These are phyloP conservation scores for Heliopora coerulea DNA, from an alignment of 92 coral and sea anemone species.

Conservation along the genomic window DNA sequence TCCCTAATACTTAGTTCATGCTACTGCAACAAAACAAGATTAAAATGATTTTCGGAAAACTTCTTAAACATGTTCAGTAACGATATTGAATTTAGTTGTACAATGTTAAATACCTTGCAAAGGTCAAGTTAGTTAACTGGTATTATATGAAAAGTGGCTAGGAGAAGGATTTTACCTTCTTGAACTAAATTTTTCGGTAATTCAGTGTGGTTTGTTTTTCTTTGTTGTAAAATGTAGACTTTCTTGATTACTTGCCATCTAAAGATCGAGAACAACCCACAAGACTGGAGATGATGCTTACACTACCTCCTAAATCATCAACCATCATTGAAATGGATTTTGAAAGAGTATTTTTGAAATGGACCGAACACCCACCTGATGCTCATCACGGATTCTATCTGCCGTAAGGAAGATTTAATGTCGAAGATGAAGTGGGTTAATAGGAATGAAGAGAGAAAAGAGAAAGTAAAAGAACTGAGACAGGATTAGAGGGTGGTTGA, in stretches of 20 bases:
- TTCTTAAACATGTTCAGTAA: too few relatives aligned
- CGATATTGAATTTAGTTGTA: too few relatives aligned
- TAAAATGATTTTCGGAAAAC: too few relatives aligned
- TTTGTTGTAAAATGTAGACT: constrained; percentile 46
- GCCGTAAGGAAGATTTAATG: not conserved
- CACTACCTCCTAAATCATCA: constrained; percentile 85
- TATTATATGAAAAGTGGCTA: too few relatives aligned
- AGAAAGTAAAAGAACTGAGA: not conserved
- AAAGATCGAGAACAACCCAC: constrained; percentile 84
- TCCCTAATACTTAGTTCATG: too few relatives aligned
- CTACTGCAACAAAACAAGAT: too few relatives aligned
- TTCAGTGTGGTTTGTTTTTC: not conserved
- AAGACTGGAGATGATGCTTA: constrained; percentile 68
- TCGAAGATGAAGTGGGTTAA: not conserved
- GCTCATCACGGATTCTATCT: constrained; percentile 98
- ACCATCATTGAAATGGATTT: constrained; percentile 79
- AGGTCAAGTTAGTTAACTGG: too few relatives aligned
- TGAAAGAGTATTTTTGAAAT: constrained; percentile 84
- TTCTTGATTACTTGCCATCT: constrained; percentile 67
- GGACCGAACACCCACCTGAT: constrained; percentile 99
- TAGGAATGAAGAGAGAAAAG: too few relatives aligned
- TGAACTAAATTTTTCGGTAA: not conserved
- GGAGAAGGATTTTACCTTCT: too few relatives aligned
- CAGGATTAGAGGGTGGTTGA: too few relatives aligned
- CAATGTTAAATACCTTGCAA: too few relatives aligned